Conservation (phyloP, 2,113 vertebrate genomes). For the Brachypodius melanocephalos region DNA sequence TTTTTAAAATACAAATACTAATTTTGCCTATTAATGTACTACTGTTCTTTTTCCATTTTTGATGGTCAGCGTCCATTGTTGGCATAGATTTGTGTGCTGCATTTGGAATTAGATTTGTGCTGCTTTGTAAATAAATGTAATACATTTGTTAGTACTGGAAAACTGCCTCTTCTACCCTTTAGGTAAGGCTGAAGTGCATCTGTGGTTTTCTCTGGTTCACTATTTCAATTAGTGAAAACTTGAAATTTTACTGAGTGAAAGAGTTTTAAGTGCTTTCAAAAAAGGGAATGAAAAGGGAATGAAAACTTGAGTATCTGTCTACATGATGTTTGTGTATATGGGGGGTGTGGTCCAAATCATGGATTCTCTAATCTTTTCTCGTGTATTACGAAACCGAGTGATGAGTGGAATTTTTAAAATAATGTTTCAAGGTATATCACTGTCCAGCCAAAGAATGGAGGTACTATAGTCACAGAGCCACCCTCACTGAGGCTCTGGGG, state of each 20-base stretch:
- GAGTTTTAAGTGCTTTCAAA: neutral
- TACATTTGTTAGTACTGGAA: neutral
- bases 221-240: neutral
- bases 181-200: neutral
- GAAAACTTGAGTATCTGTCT: neutral
- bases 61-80: neutral
- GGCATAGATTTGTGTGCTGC: neutral
- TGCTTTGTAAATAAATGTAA: neutral
- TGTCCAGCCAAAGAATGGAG: neutral
- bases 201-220: neutral
- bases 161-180: neutral
- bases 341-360: neutral
- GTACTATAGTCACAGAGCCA: neutral
- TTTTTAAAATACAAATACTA: neutral
- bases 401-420: neutral
- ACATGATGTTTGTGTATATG: neutral
- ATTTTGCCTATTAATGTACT: neutral
- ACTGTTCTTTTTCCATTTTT: neutral
- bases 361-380: neutral
- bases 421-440: neutral
- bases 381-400: neutral
- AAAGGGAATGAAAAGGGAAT: neutral
- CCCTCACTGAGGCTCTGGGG: neutral
- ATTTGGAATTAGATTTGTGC: neutral
- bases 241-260: no score